Evolutionary conservation across 2,797 vertebrate species (phyloP).

Genomic region (Meda fulgida): DNA sequence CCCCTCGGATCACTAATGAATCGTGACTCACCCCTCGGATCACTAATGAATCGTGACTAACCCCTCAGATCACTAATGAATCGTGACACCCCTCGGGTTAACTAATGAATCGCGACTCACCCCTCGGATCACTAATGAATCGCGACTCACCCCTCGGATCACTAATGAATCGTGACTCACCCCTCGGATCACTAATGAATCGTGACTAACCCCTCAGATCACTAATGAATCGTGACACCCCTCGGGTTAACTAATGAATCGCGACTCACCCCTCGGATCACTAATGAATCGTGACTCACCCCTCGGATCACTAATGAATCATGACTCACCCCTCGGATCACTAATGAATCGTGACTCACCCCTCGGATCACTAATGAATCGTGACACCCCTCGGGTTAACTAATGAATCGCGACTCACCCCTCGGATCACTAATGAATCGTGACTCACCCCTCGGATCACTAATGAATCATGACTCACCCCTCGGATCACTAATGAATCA

Average conservation of each 20-base stretch:
- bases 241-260: no score
- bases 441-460: slow-evolving; percentile 91
- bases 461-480: neutral
- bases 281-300: slow-evolving; percentile 69
- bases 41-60: slow-evolving; percentile 63
- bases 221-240: slow-evolving; percentile 66
- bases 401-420: no score
- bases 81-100: neutral
- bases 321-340: slow-evolving; percentile 90
- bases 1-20: slow-evolving; percentile 88
- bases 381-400: no score
- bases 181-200: slow-evolving; percentile 86
- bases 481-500: no score
- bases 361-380: no score
- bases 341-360: slow-evolving; percentile 56
- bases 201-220: slow-evolving; percentile 87
- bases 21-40: no score
- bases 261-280: no score
- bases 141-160: no score
- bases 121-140: slow-evolving; percentile 86
- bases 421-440: slow-evolving; percentile 84
- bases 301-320: slow-evolving; percentile 86
- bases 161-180: slow-evolving; percentile 69
- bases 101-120: no score
- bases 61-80: slow-evolving; percentile 88